These are phyloP conservation scores for Anguilla obscura DNA, from an alignment of 2,797 vertebrate species.

Conservation along the genomic window DNA sequence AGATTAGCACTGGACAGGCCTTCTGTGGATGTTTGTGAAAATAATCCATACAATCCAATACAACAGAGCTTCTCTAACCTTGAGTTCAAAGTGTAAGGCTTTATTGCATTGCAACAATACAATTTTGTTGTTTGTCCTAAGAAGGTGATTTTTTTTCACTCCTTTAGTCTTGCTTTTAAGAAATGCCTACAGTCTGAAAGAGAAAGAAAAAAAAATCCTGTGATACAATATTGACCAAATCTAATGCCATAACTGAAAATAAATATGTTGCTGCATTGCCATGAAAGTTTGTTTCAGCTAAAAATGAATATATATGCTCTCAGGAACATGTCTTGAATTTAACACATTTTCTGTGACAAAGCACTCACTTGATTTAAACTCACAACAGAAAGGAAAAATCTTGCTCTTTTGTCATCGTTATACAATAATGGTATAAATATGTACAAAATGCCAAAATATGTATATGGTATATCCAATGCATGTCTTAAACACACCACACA, in stretches of 20 bases:
- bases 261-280: no score
- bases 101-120: not conserved
- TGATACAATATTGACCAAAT: no score
- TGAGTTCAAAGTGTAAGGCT: not conserved
- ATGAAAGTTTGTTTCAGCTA: no score
- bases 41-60: no score
- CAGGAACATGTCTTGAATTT: no score
- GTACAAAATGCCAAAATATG: not conserved
- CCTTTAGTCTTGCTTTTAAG: not conserved
- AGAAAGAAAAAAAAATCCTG: not conserved
- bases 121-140: not conserved
- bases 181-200: not conserved
- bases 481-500: no score
- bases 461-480: not conserved
- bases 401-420: not conserved
- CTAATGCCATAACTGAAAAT: no score
- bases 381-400: not conserved
- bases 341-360: not conserved
- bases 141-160: not conserved
- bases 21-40: not conserved
- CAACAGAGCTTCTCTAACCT: constrained; percentile 1
- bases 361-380: not conserved
- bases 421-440: not conserved
- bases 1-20: not conserved
- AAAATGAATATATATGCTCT: no score